Conservation (phyloP, 2,113 vertebrate genomes). For the Meriones unguiculatus region DNA sequence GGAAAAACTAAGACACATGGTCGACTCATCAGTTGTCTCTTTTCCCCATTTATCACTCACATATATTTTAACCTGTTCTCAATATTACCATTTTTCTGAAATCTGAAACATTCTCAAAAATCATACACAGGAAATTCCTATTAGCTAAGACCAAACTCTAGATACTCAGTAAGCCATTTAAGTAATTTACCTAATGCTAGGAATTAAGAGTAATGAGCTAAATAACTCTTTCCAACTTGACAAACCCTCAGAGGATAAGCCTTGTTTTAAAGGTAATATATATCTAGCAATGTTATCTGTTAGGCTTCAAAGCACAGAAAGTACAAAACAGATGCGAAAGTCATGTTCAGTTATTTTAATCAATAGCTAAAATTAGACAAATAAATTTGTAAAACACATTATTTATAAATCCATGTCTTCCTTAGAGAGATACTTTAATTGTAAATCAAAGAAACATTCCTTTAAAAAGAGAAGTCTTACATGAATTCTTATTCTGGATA, state of each 20-base stretch:
- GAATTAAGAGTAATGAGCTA: constrained; percentile 58
- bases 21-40: not conserved
- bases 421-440: constrained; percentile 34
- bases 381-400: constrained; percentile 52
- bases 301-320: constrained; percentile 54
- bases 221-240: constrained; percentile 63
- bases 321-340: constrained; percentile 56
- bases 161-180: constrained; percentile 52
- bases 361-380: constrained; percentile 58
- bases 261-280: constrained; percentile 67
- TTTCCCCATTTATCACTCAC: constrained; percentile 57
- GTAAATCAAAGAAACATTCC: constrained; percentile 47
- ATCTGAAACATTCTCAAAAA: constrained; percentile 42
- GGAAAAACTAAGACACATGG: constrained; percentile 14
- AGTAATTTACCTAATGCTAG: constrained; percentile 65
- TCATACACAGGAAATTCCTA: constrained; percentile 24
- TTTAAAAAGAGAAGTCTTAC: not conserved
- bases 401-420: constrained; percentile 49
- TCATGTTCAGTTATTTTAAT: constrained; percentile 60
- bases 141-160: constrained; percentile 57
- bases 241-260: constrained; percentile 43
- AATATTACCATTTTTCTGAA: constrained; percentile 47
- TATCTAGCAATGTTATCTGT: constrained; percentile 41
- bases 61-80: constrained; percentile 50
- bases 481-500: constrained; percentile 67